Base-by-base conservation (phyloP, 2,797 vertebrate species). In the Distichodus sexfasciatus region DNA sequence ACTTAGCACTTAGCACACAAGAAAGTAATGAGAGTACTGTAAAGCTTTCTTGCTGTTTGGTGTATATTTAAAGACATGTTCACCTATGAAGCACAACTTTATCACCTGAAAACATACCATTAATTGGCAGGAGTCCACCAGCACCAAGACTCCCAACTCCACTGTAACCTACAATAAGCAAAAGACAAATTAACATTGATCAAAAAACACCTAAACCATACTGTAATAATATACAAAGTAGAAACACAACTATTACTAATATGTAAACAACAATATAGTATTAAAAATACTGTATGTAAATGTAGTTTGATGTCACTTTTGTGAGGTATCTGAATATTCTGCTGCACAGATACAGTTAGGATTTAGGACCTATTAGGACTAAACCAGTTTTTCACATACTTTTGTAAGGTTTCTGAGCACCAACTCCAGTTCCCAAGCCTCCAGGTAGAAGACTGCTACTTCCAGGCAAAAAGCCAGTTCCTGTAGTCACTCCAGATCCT, bases 81-180 rank as follows among this genome's bases (percentile, higher is more conserved):
- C 8, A 31, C 14, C 10, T 43, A 31, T 66, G 7, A 31, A 66
- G 1, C 40, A 0, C 47, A 4, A 28, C n/a, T n/a, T n/a, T n/a
- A 47, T 55, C 14, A 6, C 19, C 7, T 59, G 10, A 12, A 31
- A 70, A 36, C 74, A 10, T 82, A 90, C 89, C 89, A 83, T 86
- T 86, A 24, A 81, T 82, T 70, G 87, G 87, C 66, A 86, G 75
- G 82, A 87, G 69, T 64, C 85, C 66, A 15, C 74, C 66, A n/a
- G 65, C 38, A 46, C 76, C 77, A 15, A 73, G 71, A 67, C 65
- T 41, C 46, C 76, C 87, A 59, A 76, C 81, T 72, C 80, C 82
- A 55, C 84, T 85, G 31, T 91, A 90, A 54, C 83, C 88, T 91
- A 23, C 23, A 65, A 43, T 29, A 14, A 62, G 31, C 17, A 59